These are phyloP conservation scores for Brachionus plicatilis DNA, from an alignment of 1,140 invertebrate species.

Conservation along the genomic window DNA sequence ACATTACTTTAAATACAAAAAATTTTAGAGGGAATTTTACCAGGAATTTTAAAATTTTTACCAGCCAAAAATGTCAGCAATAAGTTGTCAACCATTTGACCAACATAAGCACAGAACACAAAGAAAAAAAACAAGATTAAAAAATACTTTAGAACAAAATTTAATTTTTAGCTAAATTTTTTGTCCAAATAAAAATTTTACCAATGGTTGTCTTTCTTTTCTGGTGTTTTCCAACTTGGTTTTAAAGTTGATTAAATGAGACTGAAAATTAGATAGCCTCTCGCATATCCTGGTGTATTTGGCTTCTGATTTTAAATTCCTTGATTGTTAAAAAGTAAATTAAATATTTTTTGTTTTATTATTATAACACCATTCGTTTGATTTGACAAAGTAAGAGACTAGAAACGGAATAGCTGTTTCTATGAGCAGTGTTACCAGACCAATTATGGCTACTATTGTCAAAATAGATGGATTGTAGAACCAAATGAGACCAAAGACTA, in stretches of 20 bases:
- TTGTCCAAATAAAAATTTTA: neutral
- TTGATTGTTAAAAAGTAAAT: neutral
- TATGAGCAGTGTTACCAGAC: neutral
- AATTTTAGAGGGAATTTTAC: neutral
- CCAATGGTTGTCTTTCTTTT: constrained; percentile 36
- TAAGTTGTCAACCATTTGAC: constrained; percentile 37
- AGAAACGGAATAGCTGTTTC: neutral
- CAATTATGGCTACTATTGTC: neutral
- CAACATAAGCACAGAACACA: constrained; percentile 36
- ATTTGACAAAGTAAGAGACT: neutral
- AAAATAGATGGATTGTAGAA: constrained; percentile 27
- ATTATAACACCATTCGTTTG: neutral
- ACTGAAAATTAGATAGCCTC: constrained; percentile 20
- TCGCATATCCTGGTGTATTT: constrained; percentile 39
- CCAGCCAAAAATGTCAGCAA: constrained; percentile 17
- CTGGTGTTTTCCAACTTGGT: neutral
- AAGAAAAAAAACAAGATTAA: constrained; percentile 22
- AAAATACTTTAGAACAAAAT: constrained; percentile 33
- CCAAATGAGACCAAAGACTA: constrained; percentile 6
- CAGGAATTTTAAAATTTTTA: neutral
- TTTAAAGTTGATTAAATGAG: neutral
- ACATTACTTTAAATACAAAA: neutral
- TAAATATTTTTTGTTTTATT: neutral
- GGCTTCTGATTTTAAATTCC: neutral
- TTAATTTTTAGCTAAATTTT: neutral